Evolutionary conservation across 2,797 vertebrate genomes (phyloP).

Genomic region (Sebastes itinus): DNA sequence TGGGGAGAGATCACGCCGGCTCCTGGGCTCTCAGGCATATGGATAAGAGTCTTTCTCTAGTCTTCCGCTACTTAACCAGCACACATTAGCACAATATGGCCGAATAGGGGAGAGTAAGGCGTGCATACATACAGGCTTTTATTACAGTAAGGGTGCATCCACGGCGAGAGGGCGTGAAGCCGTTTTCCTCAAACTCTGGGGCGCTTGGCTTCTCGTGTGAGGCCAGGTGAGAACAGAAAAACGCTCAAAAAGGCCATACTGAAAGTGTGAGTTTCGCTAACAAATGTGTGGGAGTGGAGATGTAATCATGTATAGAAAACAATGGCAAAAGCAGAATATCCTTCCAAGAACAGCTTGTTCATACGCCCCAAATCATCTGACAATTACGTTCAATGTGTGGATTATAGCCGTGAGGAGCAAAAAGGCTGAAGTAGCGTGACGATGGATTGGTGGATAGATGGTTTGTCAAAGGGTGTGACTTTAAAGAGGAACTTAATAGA

Average conservation of each 20-base stretch:
- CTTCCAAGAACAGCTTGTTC: not conserved
- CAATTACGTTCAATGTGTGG: not conserved
- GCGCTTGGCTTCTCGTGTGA: not conserved
- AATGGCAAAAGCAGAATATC: not conserved
- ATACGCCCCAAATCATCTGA: not conserved
- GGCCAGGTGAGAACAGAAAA: slow-evolving; percentile 26
- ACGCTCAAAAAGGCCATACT: not conserved
- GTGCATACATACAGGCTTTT: slow-evolving; percentile 57
- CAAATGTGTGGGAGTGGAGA: not conserved
- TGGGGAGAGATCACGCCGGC: slow-evolving; percentile 60
- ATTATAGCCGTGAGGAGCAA: too few relatives aligned
- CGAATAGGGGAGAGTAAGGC: slow-evolving; percentile 50
- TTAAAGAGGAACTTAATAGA: not conserved
- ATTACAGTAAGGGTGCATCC: slow-evolving; percentile 41
- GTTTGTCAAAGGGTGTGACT: not conserved
- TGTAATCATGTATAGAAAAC: not conserved
- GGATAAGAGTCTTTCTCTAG: slow-evolving; percentile 73
- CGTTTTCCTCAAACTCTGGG: slow-evolving; percentile 29
- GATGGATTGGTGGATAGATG: not conserved
- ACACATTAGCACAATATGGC: slow-evolving; percentile 75
- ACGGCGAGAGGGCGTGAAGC: slow-evolving; percentile 31
- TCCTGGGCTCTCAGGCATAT: slow-evolving; percentile 72
- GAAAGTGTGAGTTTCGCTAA: not conserved
- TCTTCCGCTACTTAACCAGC: slow-evolving; percentile 73
- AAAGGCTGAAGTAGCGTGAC: not conserved